phyloP scores from a whole-genome alignment of 2,113 vertebrate species.

The Malaclemys terrapin region DNA sequence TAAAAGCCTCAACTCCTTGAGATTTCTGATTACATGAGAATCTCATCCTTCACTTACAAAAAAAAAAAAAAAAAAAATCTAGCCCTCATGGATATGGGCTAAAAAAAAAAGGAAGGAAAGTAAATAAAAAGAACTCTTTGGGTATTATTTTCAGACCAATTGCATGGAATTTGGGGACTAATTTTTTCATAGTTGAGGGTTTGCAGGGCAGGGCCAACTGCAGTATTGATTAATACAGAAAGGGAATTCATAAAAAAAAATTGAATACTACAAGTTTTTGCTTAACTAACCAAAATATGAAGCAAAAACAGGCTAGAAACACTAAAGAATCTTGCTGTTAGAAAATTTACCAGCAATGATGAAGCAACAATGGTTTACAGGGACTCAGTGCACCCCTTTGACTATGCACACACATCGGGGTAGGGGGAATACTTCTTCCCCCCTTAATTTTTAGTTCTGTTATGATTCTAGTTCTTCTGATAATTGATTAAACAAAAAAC shows the following conservation, averaged over 20 bases:
- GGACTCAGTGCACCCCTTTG: too few species aligned
- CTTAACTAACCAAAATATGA: background rate
- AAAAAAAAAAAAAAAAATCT: background rate
- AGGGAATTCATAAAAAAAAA: background rate
- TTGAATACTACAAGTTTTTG: background rate
- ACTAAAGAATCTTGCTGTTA: background rate
- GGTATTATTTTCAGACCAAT: background rate
- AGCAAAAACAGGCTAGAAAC: background rate
- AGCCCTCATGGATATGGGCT: background rate
- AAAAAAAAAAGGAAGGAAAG: background rate
- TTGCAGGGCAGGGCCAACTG: background rate
- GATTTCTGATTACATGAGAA: background rate
- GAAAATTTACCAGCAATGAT: background rate
- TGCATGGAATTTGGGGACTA: background rate
- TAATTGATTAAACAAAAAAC: background rate
- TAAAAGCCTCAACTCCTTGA: background rate
- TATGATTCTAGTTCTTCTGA: background rate
- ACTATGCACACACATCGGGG: background rate
- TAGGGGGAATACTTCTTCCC: background rate
- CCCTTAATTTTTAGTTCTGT: background rate
- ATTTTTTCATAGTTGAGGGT: background rate
- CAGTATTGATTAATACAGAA: background rate
- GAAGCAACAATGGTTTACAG: background rate
- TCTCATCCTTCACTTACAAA: background rate
- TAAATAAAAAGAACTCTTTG: background rate